A percentile compares a stretch with the other conserved stretches of the same genome.
These are phyloP conservation scores for Crax fasciolata DNA, from an alignment of 2,797 vertebrate genomes.

Conservation along the genomic window DNA sequence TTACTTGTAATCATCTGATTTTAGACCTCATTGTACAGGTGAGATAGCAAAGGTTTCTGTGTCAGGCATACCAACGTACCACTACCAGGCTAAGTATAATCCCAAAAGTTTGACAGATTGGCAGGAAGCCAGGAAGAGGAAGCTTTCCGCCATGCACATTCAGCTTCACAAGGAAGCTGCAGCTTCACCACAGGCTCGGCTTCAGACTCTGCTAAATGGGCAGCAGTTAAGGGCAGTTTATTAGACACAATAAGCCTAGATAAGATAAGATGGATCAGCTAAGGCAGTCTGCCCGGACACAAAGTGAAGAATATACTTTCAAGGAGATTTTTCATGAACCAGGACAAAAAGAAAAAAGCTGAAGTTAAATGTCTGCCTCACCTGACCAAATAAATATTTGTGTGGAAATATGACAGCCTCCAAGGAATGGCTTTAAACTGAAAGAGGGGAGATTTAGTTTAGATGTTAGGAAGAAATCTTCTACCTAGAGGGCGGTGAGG, in stretches of 20 bases:
- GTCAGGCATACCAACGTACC: background rate
- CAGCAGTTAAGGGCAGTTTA: background rate
- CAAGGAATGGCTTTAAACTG: background rate
- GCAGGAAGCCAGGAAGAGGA: background rate
- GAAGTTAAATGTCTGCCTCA: background rate
- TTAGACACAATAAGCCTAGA: background rate
- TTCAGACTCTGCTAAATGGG: background rate
- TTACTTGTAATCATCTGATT: background rate
- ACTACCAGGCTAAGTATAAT: background rate
- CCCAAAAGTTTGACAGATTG: background rate
- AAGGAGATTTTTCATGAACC: background rate
- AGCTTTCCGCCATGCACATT: background rate
- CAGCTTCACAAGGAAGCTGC: background rate
- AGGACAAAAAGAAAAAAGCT: background rate
- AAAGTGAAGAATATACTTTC: background rate
- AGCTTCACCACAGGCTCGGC: background rate
- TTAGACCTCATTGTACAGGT: background rate
- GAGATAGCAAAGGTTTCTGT: background rate
- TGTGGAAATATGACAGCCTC: background rate
- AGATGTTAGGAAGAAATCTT: too few relatives aligned
- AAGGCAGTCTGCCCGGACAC: background rate
- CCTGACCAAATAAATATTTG: background rate
- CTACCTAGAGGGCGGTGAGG: too few relatives aligned
- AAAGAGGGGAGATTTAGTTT: too few relatives aligned
- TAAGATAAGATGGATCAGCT: background rate